Base-by-base conservation (phyloP, 92 coral and sea anemone genomes). In the Parazoanthus darwini region DNA sequence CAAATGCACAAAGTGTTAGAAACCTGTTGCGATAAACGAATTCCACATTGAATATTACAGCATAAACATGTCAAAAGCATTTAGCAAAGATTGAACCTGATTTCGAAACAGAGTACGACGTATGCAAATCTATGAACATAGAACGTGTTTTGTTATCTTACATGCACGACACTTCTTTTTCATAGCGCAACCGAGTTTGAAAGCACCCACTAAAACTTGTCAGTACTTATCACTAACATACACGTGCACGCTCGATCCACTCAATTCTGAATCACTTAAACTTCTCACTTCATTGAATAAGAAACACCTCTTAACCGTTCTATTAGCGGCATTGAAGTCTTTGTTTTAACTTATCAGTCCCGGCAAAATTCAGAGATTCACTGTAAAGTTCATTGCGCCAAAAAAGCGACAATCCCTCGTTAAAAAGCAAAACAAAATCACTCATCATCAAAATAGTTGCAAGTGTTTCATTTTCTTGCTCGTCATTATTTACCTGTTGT, bases 1-100 rank as follows among this genome's bases (percentile, higher is more conserved):
- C 70, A 5, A 18, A 63, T 63, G n/a, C 8, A 7, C 26, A 20
- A 25, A 14, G 3, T 20, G 26, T 63, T 74, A 14, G 78, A 36
- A 74, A 14, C 78, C 78, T 33, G 78, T 39, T 35, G 78, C 44
- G 78, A 35, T 74, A 74, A 74, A 74, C 78, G 78, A 22, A 74
- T 74, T 15, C 78, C 39, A 11, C 48, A 26, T 74, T 74, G n/a
- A 63, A 63, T 63, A 63, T 4, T 74, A 20, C 8, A 74, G 78
- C 44, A 74, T 39, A 74, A 33, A 74, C 48, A 74, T 39, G 78
- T 74, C 70, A 63, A 63, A 63, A 63, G 8, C n/a, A 63, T 18
- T 63, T 63, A 63, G 26, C n/a, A 63, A 63, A 63, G 26, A 63
- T 18, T 18, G 1, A 63, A 63, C 70, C 26, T 63, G 70, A 63